Percentiles rank a stretch among this genome's conserved stretches.
Evolutionary conservation across 2,797 vertebrate species (phyloP).

Genomic region (Florisuga fusca): DNA sequence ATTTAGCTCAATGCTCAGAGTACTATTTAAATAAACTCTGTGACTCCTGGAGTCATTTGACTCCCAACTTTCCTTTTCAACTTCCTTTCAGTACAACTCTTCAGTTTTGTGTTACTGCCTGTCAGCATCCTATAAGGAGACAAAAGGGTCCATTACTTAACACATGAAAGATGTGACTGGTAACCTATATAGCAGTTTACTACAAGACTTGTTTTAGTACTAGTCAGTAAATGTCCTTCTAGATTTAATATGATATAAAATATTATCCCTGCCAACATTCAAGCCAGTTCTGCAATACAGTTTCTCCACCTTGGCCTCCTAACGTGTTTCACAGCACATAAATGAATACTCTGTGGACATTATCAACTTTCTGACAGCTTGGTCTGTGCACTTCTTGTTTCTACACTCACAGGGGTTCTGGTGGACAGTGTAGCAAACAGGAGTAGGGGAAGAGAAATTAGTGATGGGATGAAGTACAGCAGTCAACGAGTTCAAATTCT

Average conservation of each 20-base stretch:
- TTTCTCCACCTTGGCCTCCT: conserved; percentile 1
- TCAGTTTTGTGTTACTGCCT: not conserved
- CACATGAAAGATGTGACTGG: not conserved
- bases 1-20: not conserved
- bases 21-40: not conserved
- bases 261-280: not conserved
- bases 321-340: conserved; percentile 31
- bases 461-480: not conserved
- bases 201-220: not conserved
- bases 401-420: not conserved
- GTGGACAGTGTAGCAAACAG: not conserved
- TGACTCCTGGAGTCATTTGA: not conserved
- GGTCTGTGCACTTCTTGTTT: not conserved
- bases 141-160: not conserved
- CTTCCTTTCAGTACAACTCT: not conserved
- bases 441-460: not conserved
- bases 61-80: not conserved
- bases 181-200: not conserved
- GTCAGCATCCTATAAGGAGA: conserved; percentile 5
- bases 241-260: conserved; percentile 13
- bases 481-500: not conserved
- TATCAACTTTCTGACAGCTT: conserved; percentile 26
- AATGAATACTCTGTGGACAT: not conserved
- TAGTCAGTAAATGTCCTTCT: conserved; percentile 30
- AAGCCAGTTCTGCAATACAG: not conserved